These are phyloP conservation scores for Volucella inanis DNA, from an alignment of 2,888 invertebrate genomes.

Conservation along the genomic window DNA sequence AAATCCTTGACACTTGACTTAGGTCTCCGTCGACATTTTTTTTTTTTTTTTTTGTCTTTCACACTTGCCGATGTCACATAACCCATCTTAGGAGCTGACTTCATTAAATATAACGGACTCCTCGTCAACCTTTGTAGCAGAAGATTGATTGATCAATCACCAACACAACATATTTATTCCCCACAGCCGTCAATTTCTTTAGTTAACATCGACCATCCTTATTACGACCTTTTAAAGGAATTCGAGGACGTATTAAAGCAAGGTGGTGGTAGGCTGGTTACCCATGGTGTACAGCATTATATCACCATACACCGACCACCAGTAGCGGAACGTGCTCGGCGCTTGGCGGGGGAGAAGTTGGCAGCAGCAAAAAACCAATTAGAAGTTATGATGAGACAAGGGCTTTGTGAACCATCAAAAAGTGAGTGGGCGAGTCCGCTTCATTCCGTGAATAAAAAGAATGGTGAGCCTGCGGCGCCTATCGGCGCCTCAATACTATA, in stretches of 20 bases:
- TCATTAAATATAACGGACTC: neutral
- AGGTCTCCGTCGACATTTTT: neutral
- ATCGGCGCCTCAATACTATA: no score
- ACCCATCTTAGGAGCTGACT: slow-evolving; percentile 2
- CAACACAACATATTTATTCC: neutral
- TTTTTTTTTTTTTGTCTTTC: neutral
- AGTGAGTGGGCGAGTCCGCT: no score
- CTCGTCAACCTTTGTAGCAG: no score
- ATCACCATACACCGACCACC: no score
- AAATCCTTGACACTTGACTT: neutral
- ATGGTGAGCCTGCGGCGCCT: no score
- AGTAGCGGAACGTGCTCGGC: no score
- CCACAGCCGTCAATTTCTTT: slow-evolving; percentile 4
- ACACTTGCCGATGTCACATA: slow-evolving; percentile 3
- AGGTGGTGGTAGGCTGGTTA: neutral
- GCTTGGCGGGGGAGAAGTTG: no score
- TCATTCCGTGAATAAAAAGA: no score
- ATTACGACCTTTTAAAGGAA: slow-evolving; percentile 11
- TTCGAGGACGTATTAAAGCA: neutral
- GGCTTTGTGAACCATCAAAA: no score
- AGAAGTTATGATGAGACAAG: no score
- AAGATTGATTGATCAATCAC: neutral
- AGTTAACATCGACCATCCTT: slow-evolving; percentile 10
- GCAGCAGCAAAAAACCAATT: no score
- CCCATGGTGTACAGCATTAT: slow-evolving; percentile 3